Conservation (phyloP, 2,113 vertebrate genomes). For the Strix aluco region DNA sequence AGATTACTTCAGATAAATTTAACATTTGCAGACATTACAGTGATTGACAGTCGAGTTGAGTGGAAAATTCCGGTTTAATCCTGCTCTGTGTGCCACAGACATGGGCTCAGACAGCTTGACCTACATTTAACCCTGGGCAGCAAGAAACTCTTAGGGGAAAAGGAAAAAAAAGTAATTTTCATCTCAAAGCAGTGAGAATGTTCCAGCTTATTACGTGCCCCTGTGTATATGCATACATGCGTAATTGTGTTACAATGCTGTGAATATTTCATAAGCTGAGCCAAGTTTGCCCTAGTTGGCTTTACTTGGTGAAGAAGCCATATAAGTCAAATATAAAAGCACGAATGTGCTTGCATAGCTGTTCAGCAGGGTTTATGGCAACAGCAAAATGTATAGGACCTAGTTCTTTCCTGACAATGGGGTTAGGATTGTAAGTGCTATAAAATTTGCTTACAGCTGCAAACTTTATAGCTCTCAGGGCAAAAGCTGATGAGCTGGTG, state of each 20-base stretch:
- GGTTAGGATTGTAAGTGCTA: background rate
- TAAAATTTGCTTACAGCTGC: background rate
- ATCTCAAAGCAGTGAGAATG: background rate
- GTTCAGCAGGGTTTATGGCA: background rate
- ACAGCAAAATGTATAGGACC: background rate
- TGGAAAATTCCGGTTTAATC: conserved; percentile 66
- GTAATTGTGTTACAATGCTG: background rate
- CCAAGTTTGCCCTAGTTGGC: background rate
- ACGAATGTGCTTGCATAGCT: background rate
- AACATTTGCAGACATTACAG: conserved; percentile 48
- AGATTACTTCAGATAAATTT: conserved; percentile 53
- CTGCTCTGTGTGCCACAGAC: conserved; percentile 22
- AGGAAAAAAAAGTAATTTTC: background rate
- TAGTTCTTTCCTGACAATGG: background rate
- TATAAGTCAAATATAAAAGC: background rate
- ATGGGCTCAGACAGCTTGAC: conserved; percentile 61
- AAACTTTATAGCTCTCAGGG: background rate
- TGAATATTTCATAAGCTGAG: background rate
- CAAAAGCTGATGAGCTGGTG: background rate
- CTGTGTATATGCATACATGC: background rate
- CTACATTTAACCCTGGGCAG: conserved; percentile 40
- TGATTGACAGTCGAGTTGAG: conserved; percentile 40
- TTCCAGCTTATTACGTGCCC: background rate
- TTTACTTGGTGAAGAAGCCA: background rate
- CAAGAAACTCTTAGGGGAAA: background rate